A percentile compares a stretch with the other conserved stretches of the same genome.
Conservation (phyloP, 2,113 vertebrate species). For the Callaeas wilsoni region DNA sequence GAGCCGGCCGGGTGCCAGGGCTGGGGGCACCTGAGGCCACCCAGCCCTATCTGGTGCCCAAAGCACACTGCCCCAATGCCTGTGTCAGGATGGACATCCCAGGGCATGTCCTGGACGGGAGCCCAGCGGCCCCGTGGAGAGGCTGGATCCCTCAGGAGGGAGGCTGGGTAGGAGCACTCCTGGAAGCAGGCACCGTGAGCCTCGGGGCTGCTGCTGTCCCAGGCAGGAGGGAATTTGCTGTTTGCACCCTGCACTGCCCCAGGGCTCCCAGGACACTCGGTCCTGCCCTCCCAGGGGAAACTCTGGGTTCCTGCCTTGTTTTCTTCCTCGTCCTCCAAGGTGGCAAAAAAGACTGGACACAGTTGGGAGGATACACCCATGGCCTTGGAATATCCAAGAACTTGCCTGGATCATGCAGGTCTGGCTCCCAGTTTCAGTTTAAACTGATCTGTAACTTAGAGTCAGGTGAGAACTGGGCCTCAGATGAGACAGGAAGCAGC, state of each 20-base stretch:
- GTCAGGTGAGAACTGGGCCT: not conserved
- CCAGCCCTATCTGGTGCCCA: fast-evolving
- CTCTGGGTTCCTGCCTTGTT: not conserved
- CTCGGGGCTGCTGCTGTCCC: not conserved
- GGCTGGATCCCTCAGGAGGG: not conserved
- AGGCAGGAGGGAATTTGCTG: not conserved
- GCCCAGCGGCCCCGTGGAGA: fast-evolving
- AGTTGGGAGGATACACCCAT: fast-evolving
- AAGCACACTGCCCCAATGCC: fast-evolving
- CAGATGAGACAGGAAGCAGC: not conserved
- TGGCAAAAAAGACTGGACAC: not conserved
- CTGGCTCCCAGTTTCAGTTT: not conserved
- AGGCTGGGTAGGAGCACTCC: not conserved
- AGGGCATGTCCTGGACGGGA: fast-evolving
- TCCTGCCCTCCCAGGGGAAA: not conserved
- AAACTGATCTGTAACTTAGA: not conserved
- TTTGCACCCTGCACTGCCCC: not conserved
- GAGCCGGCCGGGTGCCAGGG: fast-evolving
- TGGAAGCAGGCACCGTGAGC: fast-evolving
- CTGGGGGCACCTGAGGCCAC: not conserved
- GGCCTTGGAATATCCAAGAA: not conserved
- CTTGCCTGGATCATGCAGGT: not conserved
- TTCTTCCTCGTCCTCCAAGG: fast-evolving
- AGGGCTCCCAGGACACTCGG: fast-evolving
- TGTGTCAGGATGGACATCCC: fast-evolving